A percentile compares a stretch with the other conserved stretches of the same genome.
These are phyloP conservation scores for Cryptoblepharus egeriae DNA, from an alignment of 2,797 vertebrate species.

Conservation along the genomic window DNA sequence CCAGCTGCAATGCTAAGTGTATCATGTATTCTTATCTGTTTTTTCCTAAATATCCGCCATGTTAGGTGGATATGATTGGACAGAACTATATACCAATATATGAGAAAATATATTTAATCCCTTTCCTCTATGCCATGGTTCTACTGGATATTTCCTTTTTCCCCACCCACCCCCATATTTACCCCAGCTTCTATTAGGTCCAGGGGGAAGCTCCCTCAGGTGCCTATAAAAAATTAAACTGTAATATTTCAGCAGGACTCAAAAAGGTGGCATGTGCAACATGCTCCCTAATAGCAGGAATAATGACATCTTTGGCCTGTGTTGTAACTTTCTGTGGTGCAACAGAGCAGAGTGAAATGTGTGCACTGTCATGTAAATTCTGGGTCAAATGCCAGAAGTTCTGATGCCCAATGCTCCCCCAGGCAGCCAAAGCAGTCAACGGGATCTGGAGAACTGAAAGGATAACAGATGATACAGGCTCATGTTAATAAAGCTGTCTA, in stretches of 20 bases:
- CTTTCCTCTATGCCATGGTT: too few relatives aligned
- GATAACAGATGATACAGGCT: not conserved
- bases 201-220: not conserved
- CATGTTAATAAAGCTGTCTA: not conserved
- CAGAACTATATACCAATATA: too few relatives aligned
- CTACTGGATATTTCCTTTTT: too few relatives aligned
- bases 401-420: fast-evolving
- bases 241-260: not conserved
- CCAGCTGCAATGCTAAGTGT: too few relatives aligned
- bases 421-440: not conserved
- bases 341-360: not conserved
- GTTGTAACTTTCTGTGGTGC: not conserved
- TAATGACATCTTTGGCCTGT: not conserved
- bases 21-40: too few relatives aligned
- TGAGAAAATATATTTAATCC: too few relatives aligned
- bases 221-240: not conserved
- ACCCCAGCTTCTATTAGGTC: too few relatives aligned
- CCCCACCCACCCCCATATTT: too few relatives aligned
- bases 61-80: too few relatives aligned
- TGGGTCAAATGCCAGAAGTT: not conserved
- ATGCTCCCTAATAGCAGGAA: conserved; percentile 2
- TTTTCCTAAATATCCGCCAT: too few relatives aligned
- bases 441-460: not conserved
- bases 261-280: not conserved
- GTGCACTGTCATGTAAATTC: not conserved